phyloP scores from a whole-genome alignment of 30 jellyfish, hydroid and myxozoan species.

The Morbakka virulenta region DNA sequence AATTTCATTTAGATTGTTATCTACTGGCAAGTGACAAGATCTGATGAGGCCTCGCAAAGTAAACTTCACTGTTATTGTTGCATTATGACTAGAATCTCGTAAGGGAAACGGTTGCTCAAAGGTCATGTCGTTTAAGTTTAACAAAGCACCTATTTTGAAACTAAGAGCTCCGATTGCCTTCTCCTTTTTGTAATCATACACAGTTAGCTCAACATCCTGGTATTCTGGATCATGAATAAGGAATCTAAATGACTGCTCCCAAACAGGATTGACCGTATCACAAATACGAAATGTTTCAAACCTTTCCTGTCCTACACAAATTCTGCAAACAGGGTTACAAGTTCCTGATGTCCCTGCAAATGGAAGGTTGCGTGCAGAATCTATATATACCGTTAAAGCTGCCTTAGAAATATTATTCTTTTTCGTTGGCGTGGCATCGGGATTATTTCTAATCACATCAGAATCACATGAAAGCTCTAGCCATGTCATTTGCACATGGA shows the following conservation, averaged over 20 bases:
- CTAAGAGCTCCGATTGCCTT: constrained; percentile 72
- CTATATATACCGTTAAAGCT: constrained; percentile 50
- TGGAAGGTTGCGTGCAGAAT: constrained; percentile 75
- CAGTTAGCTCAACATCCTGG: constrained; percentile 56
- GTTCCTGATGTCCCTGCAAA: constrained; percentile 39
- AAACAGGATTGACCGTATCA: constrained; percentile 65
- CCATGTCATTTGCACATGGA: constrained; percentile 68
- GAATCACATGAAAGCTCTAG: constrained; percentile 23
- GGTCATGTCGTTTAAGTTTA: constrained; percentile 53
- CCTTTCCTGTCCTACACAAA: constrained; percentile 46
- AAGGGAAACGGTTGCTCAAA: constrained; percentile 60
- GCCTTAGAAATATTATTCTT: constrained; percentile 46
- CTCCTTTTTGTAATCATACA: constrained; percentile 76
- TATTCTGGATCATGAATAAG: constrained; percentile 71
- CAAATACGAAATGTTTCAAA: constrained; percentile 41
- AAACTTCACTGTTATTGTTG: constrained; percentile 25
- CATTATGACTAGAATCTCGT: constrained; percentile 57
- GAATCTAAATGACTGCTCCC: constrained; percentile 68
- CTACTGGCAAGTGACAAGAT: neutral
- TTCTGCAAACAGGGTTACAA: constrained; percentile 64
- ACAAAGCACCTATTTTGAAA: constrained; percentile 36
- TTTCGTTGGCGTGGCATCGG: constrained; percentile 52
- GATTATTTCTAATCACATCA: constrained; percentile 5
- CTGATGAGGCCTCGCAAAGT: constrained; percentile 47
- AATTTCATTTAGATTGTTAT: neutral